Base-by-base conservation (phyloP, 2,797 vertebrate species). In the Threskiornis aethiopicus region DNA sequence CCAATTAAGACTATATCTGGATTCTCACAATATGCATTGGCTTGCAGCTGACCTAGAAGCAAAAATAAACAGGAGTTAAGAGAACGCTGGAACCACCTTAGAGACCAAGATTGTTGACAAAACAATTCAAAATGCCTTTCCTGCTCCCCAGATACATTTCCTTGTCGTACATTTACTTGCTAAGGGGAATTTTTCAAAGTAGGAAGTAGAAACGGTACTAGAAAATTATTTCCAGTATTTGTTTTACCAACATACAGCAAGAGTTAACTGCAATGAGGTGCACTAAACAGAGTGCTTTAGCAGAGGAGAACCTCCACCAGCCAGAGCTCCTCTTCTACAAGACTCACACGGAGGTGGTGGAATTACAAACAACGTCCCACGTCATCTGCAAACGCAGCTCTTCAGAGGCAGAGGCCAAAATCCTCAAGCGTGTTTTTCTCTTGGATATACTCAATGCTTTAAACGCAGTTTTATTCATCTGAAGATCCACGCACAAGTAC, bases 1-100 rank as follows among this genome's bases (percentile, higher is more conserved):
- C 99, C 99, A 18, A 99, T 98, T 97, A 99, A 97, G 94, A 99
- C 99, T 20, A 99, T 99, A 73, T 99, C 99, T 54, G 99, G 99
- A 96, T 98, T 99, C 98, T 99, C 99, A 95, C 99, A 99, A 96
- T 99, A 99, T 5, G 99, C 99, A 25, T 99, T 99, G 70, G 99
- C 99, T 98, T 99, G 99, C n/a, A 99, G 98, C 96, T 99, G 99
- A 95, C 99, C 99, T 99, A 97, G 91, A 90, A 90, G 91, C 72
- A 49, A 92, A 96, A 93, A 89, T 7, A 35, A 73, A 42, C 7
- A n/a, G 24, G 28, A 37, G 21, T 39, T 82, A 70, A 35, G 41
- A 37, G 39, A 49, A 35, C 2, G 41, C 1, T 70, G 52, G 72
- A 49, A 77, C 39, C 3, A 0, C 17, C 14, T 49, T 8, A 22